A percentile compares a stretch with the other conserved stretches of the same genome.
phyloP scores from a whole-genome alignment of 2,888 invertebrate species.

The Drosophila prostipennis region DNA sequence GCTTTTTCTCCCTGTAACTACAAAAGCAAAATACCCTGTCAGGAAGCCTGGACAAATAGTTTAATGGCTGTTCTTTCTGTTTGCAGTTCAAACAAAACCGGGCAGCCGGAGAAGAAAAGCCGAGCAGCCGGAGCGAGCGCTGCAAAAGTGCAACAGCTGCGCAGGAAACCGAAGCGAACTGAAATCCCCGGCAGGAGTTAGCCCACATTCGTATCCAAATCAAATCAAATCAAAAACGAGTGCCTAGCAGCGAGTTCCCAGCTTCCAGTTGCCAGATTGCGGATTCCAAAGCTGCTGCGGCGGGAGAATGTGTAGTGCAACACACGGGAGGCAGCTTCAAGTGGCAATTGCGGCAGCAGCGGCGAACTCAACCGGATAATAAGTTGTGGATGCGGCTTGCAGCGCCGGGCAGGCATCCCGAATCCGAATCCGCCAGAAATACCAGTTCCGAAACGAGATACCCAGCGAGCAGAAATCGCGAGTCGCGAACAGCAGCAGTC shows the following conservation, averaged over 20 bases:
- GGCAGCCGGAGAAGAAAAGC: constrained; percentile 22
- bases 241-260: neutral
- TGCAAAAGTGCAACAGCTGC: constrained; percentile 77
- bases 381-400: constrained; percentile 36
- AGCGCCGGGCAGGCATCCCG: constrained; percentile 23
- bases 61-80: constrained; percentile 70
- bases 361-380: constrained; percentile 64
- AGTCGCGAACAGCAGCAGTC: constrained; percentile 1
- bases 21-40: constrained; percentile 39
- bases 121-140: constrained; percentile 38
- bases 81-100: constrained; percentile 71
- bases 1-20: constrained; percentile 1
- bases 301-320: constrained; percentile 71
- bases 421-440: constrained; percentile 11
- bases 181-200: neutral
- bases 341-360: constrained; percentile 51
- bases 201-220: neutral
- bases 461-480: constrained; percentile 7
- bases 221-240: neutral
- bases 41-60: constrained; percentile 70
- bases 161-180: constrained; percentile 35
- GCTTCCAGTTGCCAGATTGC: constrained; percentile 40
- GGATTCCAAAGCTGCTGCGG: constrained; percentile 48
- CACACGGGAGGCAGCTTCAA: constrained; percentile 69
- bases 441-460: constrained; percentile 15